These are phyloP conservation scores for Volucella inanis DNA, from an alignment of 2,888 invertebrate species.

Conservation along the genomic window DNA sequence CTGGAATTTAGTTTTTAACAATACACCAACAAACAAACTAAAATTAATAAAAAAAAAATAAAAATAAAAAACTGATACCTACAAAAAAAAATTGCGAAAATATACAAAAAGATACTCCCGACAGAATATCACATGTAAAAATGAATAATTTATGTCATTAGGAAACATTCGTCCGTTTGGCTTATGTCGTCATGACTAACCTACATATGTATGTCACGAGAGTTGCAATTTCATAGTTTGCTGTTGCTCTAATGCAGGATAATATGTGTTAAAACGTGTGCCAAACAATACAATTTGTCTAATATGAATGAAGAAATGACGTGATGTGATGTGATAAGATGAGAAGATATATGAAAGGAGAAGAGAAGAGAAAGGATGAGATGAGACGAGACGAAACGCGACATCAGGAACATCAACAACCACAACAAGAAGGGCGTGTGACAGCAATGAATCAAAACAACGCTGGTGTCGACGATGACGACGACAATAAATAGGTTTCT, in stretches of 20 bases:
- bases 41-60: slow-evolving; percentile 9
- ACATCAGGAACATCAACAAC: slow-evolving; percentile 10
- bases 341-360: too few species aligned
- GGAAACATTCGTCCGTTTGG: neutral
- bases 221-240: slow-evolving; percentile 32
- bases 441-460: neutral
- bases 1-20: slow-evolving; percentile 37
- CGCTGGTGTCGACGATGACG: neutral
- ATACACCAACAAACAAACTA: slow-evolving; percentile 19
- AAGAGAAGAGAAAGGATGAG: too few species aligned
- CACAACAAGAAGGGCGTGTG: slow-evolving; percentile 6
- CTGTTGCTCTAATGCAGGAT: slow-evolving; percentile 34
- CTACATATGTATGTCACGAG: neutral
- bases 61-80: slow-evolving; percentile 15
- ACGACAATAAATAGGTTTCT: slow-evolving; percentile 55
- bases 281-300: slow-evolving; percentile 65
- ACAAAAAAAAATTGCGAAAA: neutral
- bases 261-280: slow-evolving; percentile 66
- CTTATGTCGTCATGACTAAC: neutral
- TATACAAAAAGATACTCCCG: too few species aligned
- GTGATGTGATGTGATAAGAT: neutral
- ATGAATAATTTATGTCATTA: slow-evolving; percentile 56
- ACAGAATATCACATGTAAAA: slow-evolving; percentile 6
- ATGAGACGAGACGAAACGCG: neutral
- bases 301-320: slow-evolving; percentile 35